Conservation (phyloP, 1,140 invertebrate genomes). For the Stegodyphus dumicola region DNA sequence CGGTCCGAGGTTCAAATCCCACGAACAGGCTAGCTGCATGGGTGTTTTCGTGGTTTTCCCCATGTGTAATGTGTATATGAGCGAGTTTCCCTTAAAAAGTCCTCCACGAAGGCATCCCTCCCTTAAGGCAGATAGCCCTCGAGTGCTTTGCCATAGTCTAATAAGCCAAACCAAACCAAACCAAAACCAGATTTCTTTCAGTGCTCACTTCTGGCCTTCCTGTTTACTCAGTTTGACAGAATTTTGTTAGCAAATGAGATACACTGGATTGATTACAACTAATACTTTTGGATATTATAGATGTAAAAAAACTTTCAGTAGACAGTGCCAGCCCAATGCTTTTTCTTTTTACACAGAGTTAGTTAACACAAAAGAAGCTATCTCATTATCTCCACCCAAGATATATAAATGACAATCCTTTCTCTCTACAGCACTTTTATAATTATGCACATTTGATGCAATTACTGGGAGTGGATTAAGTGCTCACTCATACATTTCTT, state of each 20-base stretch:
- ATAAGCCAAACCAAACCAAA: no score
- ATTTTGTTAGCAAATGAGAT: neutral
- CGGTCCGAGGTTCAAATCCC: no score
- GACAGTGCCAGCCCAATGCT: neutral
- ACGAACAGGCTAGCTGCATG: no score
- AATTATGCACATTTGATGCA: neutral
- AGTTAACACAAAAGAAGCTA: neutral
- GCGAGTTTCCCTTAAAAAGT: no score
- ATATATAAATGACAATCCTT: neutral
- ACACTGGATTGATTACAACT: neutral
- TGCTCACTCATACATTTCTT: neutral
- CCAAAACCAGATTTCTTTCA: no score
- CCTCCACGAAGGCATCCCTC: no score
- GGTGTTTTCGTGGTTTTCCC: no score
- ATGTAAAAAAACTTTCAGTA: neutral
- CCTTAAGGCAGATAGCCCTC: no score
- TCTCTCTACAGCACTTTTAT: neutral
- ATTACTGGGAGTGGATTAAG: neutral
- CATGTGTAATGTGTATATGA: no score
- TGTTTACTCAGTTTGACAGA: neutral
- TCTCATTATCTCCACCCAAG: neutral
- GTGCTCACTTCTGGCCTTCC: neutral
- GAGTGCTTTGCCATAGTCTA: no score
- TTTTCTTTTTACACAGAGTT: neutral
- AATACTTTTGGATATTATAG: neutral